Conservation (phyloP, 2,113 vertebrate genomes). For the Clarias macrocephalus region DNA sequence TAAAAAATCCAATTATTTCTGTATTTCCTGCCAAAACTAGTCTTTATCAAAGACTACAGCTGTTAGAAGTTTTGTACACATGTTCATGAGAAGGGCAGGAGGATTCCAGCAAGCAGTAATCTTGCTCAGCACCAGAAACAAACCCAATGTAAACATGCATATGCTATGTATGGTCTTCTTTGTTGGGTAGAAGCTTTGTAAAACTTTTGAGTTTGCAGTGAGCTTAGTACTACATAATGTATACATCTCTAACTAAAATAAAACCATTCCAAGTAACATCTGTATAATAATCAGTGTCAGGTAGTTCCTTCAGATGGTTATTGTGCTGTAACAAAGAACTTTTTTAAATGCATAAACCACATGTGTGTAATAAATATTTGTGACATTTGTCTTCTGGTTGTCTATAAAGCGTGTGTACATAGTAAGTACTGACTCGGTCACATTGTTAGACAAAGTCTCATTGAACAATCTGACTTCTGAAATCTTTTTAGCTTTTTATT, state of each 20-base stretch:
- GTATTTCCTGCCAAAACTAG: background rate
- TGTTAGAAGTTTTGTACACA: background rate
- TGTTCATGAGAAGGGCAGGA: background rate
- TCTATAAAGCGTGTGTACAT: background rate
- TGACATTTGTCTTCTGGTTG: background rate
- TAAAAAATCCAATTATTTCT: background rate
- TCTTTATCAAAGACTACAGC: slow-evolving; percentile 2
- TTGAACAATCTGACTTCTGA: background rate
- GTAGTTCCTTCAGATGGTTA: background rate
- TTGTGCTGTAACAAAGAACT: background rate
- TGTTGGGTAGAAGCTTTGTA: background rate
- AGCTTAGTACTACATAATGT: background rate
- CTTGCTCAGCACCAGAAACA: background rate
- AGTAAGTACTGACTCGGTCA: background rate
- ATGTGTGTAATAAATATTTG: background rate
- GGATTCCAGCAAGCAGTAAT: background rate
- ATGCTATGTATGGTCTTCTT: too few species aligned
- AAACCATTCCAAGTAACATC: background rate
- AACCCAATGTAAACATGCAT: slow-evolving; percentile 7
- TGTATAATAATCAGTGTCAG: too few species aligned
- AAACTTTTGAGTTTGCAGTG: background rate
- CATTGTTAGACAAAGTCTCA: background rate
- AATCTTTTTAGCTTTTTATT: background rate
- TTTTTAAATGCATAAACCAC: background rate
- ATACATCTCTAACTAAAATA: background rate